phyloP scores from a whole-genome alignment of 2,888 invertebrate genomes.

The Phengaris alcon region DNA sequence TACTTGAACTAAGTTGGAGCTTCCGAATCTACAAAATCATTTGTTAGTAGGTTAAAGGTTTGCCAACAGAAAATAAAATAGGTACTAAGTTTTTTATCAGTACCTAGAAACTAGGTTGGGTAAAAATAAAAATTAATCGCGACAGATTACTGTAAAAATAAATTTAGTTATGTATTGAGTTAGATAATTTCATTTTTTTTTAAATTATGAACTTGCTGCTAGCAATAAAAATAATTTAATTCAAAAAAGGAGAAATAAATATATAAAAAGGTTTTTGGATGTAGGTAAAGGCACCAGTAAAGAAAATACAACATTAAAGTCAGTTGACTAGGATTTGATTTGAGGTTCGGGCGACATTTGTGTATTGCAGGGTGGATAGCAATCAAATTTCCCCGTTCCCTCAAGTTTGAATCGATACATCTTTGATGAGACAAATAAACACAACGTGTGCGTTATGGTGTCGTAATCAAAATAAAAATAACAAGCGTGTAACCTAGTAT shows the following conservation, averaged over 20 bases:
- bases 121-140: neutral
- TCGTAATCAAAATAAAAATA: slow-evolving; percentile 2
- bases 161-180: too few species aligned
- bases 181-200: too few species aligned
- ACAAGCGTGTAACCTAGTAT: slow-evolving; percentile 11
- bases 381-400: neutral
- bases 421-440: slow-evolving; percentile 22
- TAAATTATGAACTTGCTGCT: too few species aligned
- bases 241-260: neutral
- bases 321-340: neutral
- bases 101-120: neutral
- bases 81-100: neutral
- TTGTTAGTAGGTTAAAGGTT: neutral
- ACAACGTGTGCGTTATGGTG: slow-evolving; percentile 16
- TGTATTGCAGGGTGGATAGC: neutral
- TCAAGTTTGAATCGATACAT: slow-evolving; percentile 16
- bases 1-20: neutral
- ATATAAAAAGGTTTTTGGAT: neutral
- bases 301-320: slow-evolving; percentile 23
- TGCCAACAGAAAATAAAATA: neutral
- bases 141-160: too few species aligned
- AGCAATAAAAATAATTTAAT: neutral
- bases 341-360: neutral
- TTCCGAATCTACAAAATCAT: neutral
- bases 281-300: neutral